phyloP scores from a whole-genome alignment of 1,140 invertebrate species.

The Aporrectodea caliginosa region DNA sequence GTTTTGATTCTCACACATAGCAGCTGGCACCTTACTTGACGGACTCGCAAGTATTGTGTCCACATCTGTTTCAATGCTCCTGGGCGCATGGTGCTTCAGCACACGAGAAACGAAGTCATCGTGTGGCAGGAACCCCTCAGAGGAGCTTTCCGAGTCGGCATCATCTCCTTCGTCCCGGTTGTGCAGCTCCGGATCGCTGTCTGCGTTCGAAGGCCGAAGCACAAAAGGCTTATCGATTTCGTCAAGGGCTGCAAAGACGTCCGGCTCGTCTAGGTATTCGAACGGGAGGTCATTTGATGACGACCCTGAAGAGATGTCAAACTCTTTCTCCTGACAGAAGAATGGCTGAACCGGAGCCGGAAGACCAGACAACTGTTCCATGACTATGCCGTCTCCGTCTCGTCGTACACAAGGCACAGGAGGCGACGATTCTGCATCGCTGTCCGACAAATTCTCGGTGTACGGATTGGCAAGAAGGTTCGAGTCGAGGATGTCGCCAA shows the following conservation, averaged over 20 bases:
- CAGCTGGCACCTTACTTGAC: too few species aligned
- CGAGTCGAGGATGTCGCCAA: conserved; percentile 14
- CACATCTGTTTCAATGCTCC: too few species aligned
- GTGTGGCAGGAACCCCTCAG: neutral
- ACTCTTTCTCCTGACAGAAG: neutral
- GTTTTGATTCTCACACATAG: too few species aligned
- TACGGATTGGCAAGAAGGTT: conserved; percentile 6
- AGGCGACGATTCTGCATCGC: conserved; percentile 6
- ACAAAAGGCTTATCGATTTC: neutral
- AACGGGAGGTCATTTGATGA: neutral
- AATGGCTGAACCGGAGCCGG: neutral
- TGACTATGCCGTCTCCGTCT: too few species aligned
- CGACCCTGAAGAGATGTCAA: neutral
- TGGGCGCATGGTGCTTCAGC: neutral
- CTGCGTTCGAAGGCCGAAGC: neutral
- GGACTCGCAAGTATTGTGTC: too few species aligned
- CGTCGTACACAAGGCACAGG: neutral
- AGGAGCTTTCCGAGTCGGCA: neutral
- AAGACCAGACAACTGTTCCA: neutral
- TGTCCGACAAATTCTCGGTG: neutral
- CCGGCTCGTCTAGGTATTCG: neutral
- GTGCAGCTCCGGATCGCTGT: neutral
- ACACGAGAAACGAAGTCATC: neutral
- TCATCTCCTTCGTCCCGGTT: neutral
- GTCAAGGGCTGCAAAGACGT: neutral